Evolutionary conservation across 2,888 invertebrate species (phyloP), one percentile per base, ranked within the genome.

Genomic region (Nymphalis c-album): DNA sequence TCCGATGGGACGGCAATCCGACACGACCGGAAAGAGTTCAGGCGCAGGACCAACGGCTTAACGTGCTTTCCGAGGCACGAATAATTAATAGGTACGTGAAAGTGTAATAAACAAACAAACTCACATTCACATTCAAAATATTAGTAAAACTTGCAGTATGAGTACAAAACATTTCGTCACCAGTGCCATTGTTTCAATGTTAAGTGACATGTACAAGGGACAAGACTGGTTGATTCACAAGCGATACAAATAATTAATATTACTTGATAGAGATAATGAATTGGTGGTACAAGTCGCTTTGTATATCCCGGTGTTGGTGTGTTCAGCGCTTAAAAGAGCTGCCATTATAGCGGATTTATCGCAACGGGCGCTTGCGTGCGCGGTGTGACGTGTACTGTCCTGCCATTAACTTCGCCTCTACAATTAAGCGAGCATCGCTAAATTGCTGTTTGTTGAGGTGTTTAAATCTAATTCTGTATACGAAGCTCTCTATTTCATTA

Each of bases 361-460:
- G 31, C 31, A 55, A 7, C 26, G n/a, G 51, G 35, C 13, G 22
- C 22, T 50, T 22, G 50, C 61, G 61, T 51, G 61, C 48, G 61
- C 60, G 26, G 7, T 50, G 26, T 50, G 48, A 60, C 51, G 40
- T 62, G 22, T 40, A 35, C 61, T 40, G 40, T 40, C 61, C 60
- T 53, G 45, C 55, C 47, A 60, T 53, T 60, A 60, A 65, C 35
- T 60, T 55, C 45, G 31, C 53, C 47, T 60, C 65, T 55, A 60
- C 60, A 65, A 65, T 60, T 65, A 65, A 51, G 60, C 65, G 62
- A 67, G 57, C 67, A 67, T 67, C 63, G 67, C 50, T 59, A 40
- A 63, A 67, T 59, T 67, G 63, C n/a, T 67, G 59, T 63, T 67
- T 67, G 59, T 67, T 59, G 62, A 67, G 63, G 62, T 63, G 62